Base-by-base conservation (phyloP, 1,140 invertebrate species). In the Phthorimaea operculella region DNA sequence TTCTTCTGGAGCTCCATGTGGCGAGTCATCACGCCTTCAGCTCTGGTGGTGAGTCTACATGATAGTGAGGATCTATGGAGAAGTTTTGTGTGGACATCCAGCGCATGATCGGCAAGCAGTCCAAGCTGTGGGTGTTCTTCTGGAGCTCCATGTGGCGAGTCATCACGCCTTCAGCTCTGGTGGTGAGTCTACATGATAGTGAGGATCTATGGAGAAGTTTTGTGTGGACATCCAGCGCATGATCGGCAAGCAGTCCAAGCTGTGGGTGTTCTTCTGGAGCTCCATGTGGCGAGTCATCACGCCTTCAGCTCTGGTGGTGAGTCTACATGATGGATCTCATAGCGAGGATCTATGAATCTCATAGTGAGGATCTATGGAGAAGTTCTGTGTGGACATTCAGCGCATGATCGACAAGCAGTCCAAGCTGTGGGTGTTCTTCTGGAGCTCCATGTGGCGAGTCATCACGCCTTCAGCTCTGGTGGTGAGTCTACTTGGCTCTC, bases 41-140 rank as follows among this genome's bases (percentile, higher is more conserved):
- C 60, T 93, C 93, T 8, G 92, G 94, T 45, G 87, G 88, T 33
- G 93, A 96, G 78, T 91, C 93, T 54, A 89, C 47, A 86, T 93
- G 0, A 90, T 96, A 33, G 90, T 90, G 9, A 95, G 93, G 92
- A 88, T 95, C 2, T 95, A 95, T 74, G 94, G 94, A 94, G 70
- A 88, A 92, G 39, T 95, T 95, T 70, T 86, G 93, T 42, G 88
- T 92, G 33, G 92, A 95, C 62, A 92, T 94, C 9, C 90, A 93
- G 67, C 85, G 88, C 51, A 95, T 95, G 94, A 90, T 95, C 52
- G 93, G 93, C 1, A 85, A 87, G 14, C 90, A 90, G 59, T 90
- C 92, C 8, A 87, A 88, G 54, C 64, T 89, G 1, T 93, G 92
- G 89, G 86, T 90, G n/a, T 87, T 90, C 55, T 93, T 93, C 71